Conservation (phyloP, 2,888 invertebrate species). For the Dicyrtomina minuta region DNA sequence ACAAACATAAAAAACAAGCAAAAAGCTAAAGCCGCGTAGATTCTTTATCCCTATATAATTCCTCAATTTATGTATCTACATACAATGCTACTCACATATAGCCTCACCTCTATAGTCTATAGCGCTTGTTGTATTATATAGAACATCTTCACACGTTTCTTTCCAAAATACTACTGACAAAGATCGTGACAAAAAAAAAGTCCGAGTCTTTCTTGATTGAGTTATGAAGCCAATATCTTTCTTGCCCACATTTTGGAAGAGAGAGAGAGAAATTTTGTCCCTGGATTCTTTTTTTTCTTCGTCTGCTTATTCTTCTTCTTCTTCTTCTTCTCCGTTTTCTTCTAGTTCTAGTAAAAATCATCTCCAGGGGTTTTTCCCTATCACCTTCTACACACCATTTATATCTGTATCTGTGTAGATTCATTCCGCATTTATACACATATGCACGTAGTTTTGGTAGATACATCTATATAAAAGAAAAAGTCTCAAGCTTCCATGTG, state of each 20-base stretch:
- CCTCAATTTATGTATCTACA: no score
- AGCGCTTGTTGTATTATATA: no score
- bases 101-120: neutral
- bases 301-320: constrained; percentile 32
- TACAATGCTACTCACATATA: no score
- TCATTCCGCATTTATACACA: no score
- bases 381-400: neutral
- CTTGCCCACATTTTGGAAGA: constrained; percentile 28
- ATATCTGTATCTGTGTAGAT: no score
- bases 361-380: constrained; percentile 30
- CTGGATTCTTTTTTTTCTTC: constrained; percentile 22
- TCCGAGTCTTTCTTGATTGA: constrained; percentile 45
- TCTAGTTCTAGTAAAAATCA: constrained; percentile 1
- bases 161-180: constrained; percentile 24
- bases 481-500: no score
- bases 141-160: neutral
- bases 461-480: no score
- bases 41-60: no score
- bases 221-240: constrained; percentile 50
- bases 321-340: neutral
- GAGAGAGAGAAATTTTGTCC: constrained; percentile 34
- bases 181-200: constrained; percentile 37
- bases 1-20: no score
- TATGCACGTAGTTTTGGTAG: no score
- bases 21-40: no score